Evolutionary conservation across 2,888 invertebrate species (phyloP).

Genomic region (Allolobophora icterica): DNA sequence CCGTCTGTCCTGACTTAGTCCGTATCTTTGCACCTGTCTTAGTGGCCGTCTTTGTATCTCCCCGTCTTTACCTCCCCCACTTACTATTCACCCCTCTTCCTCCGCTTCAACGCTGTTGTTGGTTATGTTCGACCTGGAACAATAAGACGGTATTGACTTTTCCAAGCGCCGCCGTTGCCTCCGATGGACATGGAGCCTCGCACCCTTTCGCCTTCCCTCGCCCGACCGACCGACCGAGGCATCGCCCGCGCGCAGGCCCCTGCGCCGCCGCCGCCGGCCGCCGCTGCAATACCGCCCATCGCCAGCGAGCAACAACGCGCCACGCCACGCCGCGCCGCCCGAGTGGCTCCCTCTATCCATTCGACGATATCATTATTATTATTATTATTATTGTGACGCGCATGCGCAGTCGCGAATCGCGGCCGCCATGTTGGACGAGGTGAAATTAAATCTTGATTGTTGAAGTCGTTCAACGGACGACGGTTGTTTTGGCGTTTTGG

Average conservation of each 20-base stretch:
- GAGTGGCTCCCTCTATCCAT: slow-evolving; percentile 2
- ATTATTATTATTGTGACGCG: slow-evolving; percentile 14
- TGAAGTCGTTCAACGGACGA: not conserved
- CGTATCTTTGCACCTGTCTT: not conserved
- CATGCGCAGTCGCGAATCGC: slow-evolving; percentile 9
- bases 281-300: not conserved
- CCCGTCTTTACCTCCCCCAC: not conserved
- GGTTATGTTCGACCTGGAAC: slow-evolving; percentile 17
- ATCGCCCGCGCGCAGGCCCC: not conserved
- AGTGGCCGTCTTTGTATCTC: not conserved
- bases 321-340: not conserved
- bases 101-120: slow-evolving; percentile 17
- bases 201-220: slow-evolving; percentile 8
- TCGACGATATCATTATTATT: slow-evolving; percentile 7
- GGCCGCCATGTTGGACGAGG: slow-evolving; percentile 3
- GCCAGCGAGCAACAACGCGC: slow-evolving; percentile 11
- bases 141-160: slow-evolving; percentile 17
- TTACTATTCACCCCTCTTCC: not conserved
- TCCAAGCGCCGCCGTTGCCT: not conserved
- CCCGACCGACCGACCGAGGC: not conserved
- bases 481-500: not conserved
- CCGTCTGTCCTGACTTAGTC: too few relatives aligned
- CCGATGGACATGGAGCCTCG: slow-evolving; percentile 4
- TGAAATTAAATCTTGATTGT: slow-evolving; percentile 17
- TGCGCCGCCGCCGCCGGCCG: not conserved